Evolutionary conservation across 2,113 vertebrate species (phyloP).

Genomic region (Suncus etruscus): DNA sequence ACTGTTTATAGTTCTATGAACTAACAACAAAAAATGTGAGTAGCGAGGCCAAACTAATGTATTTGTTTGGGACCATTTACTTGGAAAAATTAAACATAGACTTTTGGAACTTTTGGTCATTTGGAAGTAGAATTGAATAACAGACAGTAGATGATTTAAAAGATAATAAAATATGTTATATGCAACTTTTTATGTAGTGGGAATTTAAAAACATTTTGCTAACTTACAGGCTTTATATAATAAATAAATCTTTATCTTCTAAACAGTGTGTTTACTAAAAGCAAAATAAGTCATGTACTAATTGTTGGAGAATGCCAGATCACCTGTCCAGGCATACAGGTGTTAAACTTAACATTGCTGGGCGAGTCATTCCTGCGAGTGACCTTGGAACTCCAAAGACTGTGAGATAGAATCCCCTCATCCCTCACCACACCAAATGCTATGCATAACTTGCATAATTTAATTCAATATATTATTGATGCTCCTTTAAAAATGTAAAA

Average conservation of each 20-base stretch:
- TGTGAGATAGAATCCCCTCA: no score
- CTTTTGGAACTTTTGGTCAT: background rate
- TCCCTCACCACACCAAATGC: background rate
- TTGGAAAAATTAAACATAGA: background rate
- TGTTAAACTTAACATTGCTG: no score
- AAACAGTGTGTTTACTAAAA: background rate
- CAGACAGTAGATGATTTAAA: background rate
- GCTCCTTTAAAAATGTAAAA: background rate
- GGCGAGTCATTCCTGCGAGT: no score
- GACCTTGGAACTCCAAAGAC: no score
- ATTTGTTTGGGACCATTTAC: background rate
- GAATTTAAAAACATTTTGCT: background rate
- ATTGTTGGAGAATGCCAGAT: no score
- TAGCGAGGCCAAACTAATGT: background rate
- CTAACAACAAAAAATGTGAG: background rate
- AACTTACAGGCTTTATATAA: background rate
- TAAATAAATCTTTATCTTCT: background rate
- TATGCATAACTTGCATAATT: background rate
- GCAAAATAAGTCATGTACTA: no score
- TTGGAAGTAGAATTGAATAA: background rate
- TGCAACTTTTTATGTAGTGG: background rate
- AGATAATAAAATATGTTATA: background rate
- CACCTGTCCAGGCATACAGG: no score
- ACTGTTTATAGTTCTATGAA: background rate
- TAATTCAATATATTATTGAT: background rate